Percentiles rank a stretch among this genome's conserved stretches.
Conservation (phyloP, 2,113 vertebrate genomes). For the Oenanthe oenanthe region DNA sequence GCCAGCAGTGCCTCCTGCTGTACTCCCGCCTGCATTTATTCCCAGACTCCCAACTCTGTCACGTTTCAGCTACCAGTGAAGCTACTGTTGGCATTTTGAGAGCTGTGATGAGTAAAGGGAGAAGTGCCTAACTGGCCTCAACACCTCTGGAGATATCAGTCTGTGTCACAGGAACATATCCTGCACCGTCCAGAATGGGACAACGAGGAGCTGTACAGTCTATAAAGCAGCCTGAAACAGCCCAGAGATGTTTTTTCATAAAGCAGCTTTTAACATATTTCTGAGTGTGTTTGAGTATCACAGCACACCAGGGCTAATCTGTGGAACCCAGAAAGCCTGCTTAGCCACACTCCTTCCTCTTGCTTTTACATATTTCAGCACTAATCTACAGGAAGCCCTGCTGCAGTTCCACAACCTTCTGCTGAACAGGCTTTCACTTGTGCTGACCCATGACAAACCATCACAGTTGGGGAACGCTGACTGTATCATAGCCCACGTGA, state of each 20-base stretch:
- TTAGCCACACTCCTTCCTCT: background rate
- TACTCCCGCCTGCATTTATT: background rate
- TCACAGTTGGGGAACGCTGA: background rate
- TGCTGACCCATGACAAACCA: constrained; percentile 35
- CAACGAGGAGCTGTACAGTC: background rate
- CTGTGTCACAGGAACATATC: background rate
- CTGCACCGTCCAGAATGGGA: background rate
- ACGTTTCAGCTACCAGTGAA: background rate
- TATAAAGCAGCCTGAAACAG: background rate
- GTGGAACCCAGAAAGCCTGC: background rate
- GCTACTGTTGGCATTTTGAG: background rate
- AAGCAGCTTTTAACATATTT: background rate
- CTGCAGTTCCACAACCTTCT: background rate
- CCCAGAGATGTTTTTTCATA: background rate
- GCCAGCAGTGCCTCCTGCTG: constrained; percentile 54
- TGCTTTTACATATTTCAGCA: background rate
- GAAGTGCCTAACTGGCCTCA: background rate
- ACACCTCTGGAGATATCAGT: background rate
- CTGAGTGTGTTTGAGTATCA: background rate
- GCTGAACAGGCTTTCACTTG: constrained; percentile 10
- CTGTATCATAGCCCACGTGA: background rate
- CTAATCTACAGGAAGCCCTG: constrained; percentile 9
- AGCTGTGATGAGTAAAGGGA: background rate
- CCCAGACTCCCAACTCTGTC: background rate
- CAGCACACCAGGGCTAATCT: background rate